phyloP scores from a whole-genome alignment of 2,797 vertebrate genomes.

The Sebastes cheni region DNA sequence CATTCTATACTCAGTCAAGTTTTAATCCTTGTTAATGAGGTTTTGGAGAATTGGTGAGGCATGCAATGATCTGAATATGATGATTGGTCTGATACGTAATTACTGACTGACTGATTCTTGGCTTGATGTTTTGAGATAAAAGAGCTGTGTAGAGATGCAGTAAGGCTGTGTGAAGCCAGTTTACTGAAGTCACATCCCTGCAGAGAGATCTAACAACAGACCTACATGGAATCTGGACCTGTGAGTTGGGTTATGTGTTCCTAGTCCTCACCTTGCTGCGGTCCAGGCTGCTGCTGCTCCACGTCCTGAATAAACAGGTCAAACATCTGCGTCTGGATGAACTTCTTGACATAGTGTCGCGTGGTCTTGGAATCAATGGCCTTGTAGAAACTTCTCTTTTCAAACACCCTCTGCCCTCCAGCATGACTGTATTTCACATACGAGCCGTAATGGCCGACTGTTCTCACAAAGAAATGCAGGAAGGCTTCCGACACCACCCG shows the following conservation, averaged over 20 bases:
- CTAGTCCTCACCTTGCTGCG: conserved; percentile 83
- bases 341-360: conserved; percentile 89
- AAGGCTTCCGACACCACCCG: conserved; percentile 89
- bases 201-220: neutral
- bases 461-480: conserved; percentile 91
- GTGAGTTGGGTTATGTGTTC: too few species aligned
- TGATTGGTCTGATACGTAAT: neutral
- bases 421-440: conserved; percentile 75
- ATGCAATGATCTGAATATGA: neutral
- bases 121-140: neutral
- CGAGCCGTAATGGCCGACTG: conserved; percentile 87
- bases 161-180: neutral
- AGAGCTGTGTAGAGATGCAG: neutral
- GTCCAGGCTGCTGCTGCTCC: conserved; percentile 86
- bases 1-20: neutral
- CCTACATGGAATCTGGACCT: neutral
- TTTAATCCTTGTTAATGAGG: neutral
- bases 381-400: conserved; percentile 88
- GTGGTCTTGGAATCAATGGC: conserved; percentile 85
- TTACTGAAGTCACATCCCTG: neutral
- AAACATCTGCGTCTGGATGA: conserved; percentile 94
- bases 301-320: conserved; percentile 93
- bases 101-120: neutral
- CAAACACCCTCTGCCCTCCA: conserved; percentile 75
- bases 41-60: neutral